Percentiles rank a stretch among this genome's conserved stretches.
These are phyloP conservation scores for Byasa hedistus DNA, from an alignment of 2,888 invertebrate genomes.

Conservation along the genomic window DNA sequence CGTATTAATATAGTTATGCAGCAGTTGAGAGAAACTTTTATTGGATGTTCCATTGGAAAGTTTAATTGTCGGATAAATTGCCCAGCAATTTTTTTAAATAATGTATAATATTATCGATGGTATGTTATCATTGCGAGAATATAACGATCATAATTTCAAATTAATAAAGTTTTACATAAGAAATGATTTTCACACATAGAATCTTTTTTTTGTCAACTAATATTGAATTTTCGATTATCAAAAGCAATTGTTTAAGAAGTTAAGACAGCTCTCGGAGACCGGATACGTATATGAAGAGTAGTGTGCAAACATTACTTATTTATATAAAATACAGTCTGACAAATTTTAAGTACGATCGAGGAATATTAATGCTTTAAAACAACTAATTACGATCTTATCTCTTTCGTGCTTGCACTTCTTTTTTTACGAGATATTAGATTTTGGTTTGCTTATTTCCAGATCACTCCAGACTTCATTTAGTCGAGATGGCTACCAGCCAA, in stretches of 20 bases:
- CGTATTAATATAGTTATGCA: slow-evolving; percentile 13
- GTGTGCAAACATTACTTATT: too few species aligned
- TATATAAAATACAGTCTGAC: neutral
- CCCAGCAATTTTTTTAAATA: neutral
- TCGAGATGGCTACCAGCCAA: slow-evolving; percentile 17
- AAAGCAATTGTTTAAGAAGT: too few species aligned
- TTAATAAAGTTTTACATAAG: too few species aligned
- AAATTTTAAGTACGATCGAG: neutral
- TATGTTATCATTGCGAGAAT: too few species aligned
- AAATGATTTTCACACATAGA: too few species aligned
- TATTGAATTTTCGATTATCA: too few species aligned
- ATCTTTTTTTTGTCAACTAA: too few species aligned
- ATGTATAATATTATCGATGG: too few species aligned
- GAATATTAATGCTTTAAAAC: too few species aligned
- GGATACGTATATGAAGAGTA: too few species aligned
- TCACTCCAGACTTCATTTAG: slow-evolving; percentile 15
- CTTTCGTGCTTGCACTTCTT: neutral
- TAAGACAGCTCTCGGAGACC: too few species aligned
- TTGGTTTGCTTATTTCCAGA: slow-evolving; percentile 4
- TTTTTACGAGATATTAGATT: neutral
- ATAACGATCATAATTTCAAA: too few species aligned
- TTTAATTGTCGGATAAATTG: neutral
- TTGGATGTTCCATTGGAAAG: slow-evolving; percentile 5
- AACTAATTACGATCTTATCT: neutral
- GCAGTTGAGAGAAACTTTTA: slow-evolving; percentile 14